Evolutionary conservation across 2,113 vertebrate genomes (phyloP).

Genomic region (Phylloscopus trochiloides): DNA sequence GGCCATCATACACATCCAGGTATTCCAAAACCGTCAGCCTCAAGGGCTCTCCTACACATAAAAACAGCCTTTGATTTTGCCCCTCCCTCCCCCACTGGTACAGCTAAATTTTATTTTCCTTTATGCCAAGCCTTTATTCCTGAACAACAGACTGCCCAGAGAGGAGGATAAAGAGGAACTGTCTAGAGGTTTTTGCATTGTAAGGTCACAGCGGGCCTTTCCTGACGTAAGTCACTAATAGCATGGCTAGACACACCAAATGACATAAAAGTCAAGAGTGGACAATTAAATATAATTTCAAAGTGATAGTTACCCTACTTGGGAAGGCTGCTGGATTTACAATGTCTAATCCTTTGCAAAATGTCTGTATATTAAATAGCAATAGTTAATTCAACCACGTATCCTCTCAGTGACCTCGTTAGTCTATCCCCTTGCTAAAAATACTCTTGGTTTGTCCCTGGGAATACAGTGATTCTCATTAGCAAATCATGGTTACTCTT

Average conservation of each 20-base stretch:
- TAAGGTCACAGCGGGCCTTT: background rate
- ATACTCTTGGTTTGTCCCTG: background rate
- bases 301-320: conserved; percentile 4
- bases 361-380: background rate
- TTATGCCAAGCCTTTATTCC: background rate
- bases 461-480: background rate
- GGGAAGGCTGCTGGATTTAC: background rate
- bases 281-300: conserved; percentile 11
- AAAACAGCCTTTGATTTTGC: background rate
- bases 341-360: background rate
- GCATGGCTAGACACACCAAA: background rate
- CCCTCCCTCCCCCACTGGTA: too few relatives aligned
- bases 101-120: background rate
- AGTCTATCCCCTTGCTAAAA: background rate
- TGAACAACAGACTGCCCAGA: background rate
- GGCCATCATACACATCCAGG: background rate
- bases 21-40: background rate
- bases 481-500: background rate
- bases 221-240: background rate
- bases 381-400: background rate
- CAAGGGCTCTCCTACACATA: background rate
- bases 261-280: background rate
- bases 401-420: background rate
- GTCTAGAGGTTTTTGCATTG: background rate
- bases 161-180: background rate